Percentiles rank a stretch among this genome's conserved stretches.
These are phyloP conservation scores for Lutraria lutraria DNA, from an alignment of 2,888 invertebrate species.

Conservation along the genomic window DNA sequence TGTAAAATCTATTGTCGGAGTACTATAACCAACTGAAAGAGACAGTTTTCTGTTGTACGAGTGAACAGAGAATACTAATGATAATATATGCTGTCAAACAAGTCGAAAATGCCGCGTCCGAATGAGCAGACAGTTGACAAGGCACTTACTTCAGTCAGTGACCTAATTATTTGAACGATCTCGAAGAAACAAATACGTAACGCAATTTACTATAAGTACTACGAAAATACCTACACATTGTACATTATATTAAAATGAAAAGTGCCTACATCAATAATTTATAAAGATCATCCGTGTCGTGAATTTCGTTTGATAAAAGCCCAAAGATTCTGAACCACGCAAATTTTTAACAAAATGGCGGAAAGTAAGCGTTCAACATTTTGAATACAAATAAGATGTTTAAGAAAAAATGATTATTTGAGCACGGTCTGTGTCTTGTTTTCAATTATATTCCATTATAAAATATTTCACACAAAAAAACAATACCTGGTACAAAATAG, in stretches of 20 bases:
- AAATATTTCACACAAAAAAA: not conserved
- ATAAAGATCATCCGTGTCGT: too few relatives aligned
- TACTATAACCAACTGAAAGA: not conserved
- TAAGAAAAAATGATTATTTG: too few relatives aligned
- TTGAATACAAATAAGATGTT: not conserved
- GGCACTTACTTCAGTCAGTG: not conserved
- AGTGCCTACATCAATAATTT: not conserved
- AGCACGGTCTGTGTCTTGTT: too few relatives aligned
- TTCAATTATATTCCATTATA: too few relatives aligned
- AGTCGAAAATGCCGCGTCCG: not conserved
- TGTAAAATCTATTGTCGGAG: not conserved
- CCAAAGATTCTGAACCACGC: conserved; percentile 34
- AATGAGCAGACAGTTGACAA: not conserved
- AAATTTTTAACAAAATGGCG: conserved; percentile 42
- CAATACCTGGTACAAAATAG: not conserved
- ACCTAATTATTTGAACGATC: not conserved
- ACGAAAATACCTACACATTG: not conserved
- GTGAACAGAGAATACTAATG: not conserved
- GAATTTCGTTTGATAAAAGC: not conserved
- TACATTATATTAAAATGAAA: not conserved
- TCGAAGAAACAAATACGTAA: not conserved
- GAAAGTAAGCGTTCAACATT: conserved; percentile 7
- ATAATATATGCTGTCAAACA: not conserved
- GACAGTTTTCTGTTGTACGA: not conserved
- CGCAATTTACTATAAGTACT: not conserved